A percentile compares a stretch with the other conserved stretches of the same genome.
These are phyloP conservation scores for Anthopleura sola DNA, from an alignment of 64 coral and sea anemone species.

Conservation along the genomic window DNA sequence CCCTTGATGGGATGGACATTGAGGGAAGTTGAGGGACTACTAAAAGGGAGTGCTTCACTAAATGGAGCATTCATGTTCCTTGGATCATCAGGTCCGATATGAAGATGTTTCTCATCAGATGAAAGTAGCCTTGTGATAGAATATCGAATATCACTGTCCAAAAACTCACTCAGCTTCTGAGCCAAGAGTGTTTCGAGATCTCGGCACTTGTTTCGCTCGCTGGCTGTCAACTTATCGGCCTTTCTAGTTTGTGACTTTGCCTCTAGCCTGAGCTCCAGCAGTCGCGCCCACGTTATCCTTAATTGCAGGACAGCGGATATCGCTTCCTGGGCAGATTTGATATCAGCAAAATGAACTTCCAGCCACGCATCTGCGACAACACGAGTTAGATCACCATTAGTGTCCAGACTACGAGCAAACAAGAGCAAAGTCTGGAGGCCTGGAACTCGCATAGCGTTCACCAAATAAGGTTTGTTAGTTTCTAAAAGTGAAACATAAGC, in stretches of 20 bases:
- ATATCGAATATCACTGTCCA: conserved; percentile 81
- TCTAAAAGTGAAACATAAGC: conserved; percentile 93
- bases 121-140: conserved; percentile 68
- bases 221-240: background rate
- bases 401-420: conserved; percentile 83
- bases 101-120: conserved; percentile 68
- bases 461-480: conserved; percentile 97
- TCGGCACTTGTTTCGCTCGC: conserved; percentile 48
- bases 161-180: conserved; percentile 85
- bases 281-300: conserved; percentile 71
- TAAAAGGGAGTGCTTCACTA: conserved; percentile 30
- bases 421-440: conserved; percentile 86
- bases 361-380: conserved; percentile 82
- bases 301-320: conserved; percentile 80
- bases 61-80: background rate
- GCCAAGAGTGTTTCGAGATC: conserved; percentile 75
- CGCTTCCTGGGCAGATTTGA: conserved; percentile 56
- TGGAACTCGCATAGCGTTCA: conserved; percentile 95
- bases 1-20: conserved; percentile 73
- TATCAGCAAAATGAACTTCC: conserved; percentile 71
- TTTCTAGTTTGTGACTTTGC: conserved; percentile 12
- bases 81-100: conserved; percentile 42
- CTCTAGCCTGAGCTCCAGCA: conserved; percentile 71
- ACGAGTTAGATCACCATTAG: conserved; percentile 84
- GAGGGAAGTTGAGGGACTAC: conserved; percentile 13